These are phyloP conservation scores for Tringa solitaria DNA, from an alignment of 2,113 vertebrate genomes.

Conservation along the genomic window DNA sequence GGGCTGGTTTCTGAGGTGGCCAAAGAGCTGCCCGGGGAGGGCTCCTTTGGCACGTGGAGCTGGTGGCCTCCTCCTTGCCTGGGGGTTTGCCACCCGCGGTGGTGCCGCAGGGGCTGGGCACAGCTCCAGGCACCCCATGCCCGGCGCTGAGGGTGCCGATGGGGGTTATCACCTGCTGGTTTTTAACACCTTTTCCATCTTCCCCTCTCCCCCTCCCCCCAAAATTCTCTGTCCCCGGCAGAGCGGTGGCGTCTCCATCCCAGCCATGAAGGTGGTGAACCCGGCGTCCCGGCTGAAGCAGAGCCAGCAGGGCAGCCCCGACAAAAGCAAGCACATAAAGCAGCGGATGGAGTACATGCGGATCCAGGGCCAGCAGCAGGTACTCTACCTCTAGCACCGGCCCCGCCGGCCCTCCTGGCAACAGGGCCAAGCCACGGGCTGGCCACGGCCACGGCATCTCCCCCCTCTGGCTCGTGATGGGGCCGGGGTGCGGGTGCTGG, in stretches of 20 bases:
- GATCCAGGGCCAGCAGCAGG: slow-evolving; percentile 94
- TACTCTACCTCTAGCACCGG: slow-evolving; percentile 70
- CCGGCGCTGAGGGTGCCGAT: rapidly evolving
- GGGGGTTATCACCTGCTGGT: rapidly evolving
- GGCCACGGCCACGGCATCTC: not conserved
- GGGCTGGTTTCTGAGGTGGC: not conserved
- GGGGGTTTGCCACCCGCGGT: rapidly evolving
- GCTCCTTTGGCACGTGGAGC: not conserved
- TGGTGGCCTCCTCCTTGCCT: rapidly evolving
- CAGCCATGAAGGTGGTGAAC: slow-evolving; percentile 82
- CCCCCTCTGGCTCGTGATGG: rapidly evolving
- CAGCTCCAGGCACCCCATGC: rapidly evolving
- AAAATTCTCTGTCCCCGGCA: slow-evolving; percentile 29
- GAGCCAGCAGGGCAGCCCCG: slow-evolving; percentile 88
- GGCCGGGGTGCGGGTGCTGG: not conserved
- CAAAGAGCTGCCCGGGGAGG: not conserved
- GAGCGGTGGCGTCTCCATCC: slow-evolving; percentile 77
- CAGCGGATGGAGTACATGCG: slow-evolving; percentile 91
- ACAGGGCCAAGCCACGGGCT: not conserved
- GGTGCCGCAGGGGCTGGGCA: rapidly evolving
- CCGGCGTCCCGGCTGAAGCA: slow-evolving; percentile 90
- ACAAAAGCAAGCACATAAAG: slow-evolving; percentile 89
- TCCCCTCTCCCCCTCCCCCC: too few species aligned
- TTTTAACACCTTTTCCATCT: not conserved
- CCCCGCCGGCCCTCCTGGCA: not conserved